These are phyloP conservation scores for Parnassius glacialis DNA, from an alignment of 2,888 invertebrate species.

Conservation along the genomic window DNA sequence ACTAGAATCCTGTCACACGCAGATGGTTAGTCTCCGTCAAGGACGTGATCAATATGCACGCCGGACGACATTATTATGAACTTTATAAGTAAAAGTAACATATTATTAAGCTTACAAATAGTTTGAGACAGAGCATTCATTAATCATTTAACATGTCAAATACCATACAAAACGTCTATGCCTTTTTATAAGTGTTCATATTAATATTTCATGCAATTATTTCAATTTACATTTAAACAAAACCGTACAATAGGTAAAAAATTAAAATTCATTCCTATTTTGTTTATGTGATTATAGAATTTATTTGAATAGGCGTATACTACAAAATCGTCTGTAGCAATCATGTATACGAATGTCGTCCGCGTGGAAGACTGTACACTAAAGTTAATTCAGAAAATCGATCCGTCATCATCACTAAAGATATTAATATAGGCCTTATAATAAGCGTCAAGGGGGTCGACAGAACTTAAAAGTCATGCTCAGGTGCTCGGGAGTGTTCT, in stretches of 20 bases:
- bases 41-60: no score
- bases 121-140: background rate
- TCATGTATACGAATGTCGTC: constrained; percentile 7
- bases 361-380: constrained; percentile 31
- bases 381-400: constrained; percentile 62
- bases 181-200: constrained; percentile 31
- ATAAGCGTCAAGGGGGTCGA: constrained; percentile 41
- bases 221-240: constrained; percentile 44
- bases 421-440: constrained; percentile 45
- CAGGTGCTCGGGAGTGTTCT: constrained; percentile 38
- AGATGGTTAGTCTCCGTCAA: no score
- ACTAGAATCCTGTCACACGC: no score
- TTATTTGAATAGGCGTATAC: constrained; percentile 20
- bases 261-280: background rate
- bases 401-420: constrained; percentile 61
- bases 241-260: background rate
- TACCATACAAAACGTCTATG: constrained; percentile 1
- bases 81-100: background rate
- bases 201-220: constrained; percentile 68
- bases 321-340: constrained; percentile 19
- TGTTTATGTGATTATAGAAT: constrained; percentile 17
- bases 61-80: no score
- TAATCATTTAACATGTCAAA: constrained; percentile 18
- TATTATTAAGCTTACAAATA: background rate
- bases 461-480: constrained; percentile 49